phyloP scores from a whole-genome alignment of 2,888 invertebrate genomes.

The Coenonympha arcania region DNA sequence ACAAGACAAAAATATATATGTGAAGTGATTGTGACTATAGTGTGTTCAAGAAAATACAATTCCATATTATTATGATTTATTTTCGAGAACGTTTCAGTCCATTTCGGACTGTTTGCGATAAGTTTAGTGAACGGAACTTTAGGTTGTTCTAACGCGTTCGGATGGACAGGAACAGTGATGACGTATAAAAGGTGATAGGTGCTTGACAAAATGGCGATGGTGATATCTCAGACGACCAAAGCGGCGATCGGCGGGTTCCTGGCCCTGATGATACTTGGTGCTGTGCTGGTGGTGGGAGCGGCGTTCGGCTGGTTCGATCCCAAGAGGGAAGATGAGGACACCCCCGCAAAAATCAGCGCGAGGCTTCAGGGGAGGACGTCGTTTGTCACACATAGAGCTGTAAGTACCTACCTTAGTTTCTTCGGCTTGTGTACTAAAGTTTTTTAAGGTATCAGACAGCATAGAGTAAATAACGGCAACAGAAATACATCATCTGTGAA shows the following conservation, averaged over 20 bases:
- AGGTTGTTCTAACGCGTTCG: not conserved
- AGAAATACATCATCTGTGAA: too few species aligned
- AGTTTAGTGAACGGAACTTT: not conserved
- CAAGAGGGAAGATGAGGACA: constrained; percentile 63
- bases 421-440: not conserved
- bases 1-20: too few species aligned
- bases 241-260: constrained; percentile 65
- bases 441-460: too few species aligned
- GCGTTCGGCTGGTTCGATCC: constrained; percentile 69
- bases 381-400: constrained; percentile 66
- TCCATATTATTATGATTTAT: too few species aligned
- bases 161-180: constrained; percentile 24
- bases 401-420: constrained; percentile 40
- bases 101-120: not conserved
- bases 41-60: too few species aligned
- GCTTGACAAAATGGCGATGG: constrained; percentile 65
- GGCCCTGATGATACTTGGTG: constrained; percentile 65
- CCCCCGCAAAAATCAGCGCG: constrained; percentile 64
- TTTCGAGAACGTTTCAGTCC: not conserved
- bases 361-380: constrained; percentile 64
- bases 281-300: constrained; percentile 63
- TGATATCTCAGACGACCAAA: constrained; percentile 68
- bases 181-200: constrained; percentile 53
- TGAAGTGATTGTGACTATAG: too few species aligned
- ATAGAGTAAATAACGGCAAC: too few species aligned